Conservation (phyloP, 53 echinoderm and acorn worm genomes). For the Stichopus horrens region DNA sequence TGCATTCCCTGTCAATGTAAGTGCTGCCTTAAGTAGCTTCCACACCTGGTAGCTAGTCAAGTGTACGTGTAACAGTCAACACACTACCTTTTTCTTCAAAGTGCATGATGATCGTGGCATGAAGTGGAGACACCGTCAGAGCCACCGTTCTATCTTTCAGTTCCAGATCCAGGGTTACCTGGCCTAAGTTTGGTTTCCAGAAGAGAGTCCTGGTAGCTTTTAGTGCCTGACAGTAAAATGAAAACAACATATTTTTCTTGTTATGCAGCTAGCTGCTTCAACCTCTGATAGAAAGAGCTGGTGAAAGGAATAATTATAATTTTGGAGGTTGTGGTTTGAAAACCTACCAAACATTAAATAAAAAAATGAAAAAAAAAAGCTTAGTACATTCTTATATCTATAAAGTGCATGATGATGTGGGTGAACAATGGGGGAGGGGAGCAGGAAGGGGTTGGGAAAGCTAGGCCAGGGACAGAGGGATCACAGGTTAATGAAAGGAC, state of each 20-base stretch:
- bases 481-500: too few relatives aligned
- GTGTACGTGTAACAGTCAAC: too few relatives aligned
- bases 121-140: constrained; percentile 88
- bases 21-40: too few relatives aligned
- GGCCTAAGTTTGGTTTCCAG: constrained; percentile 94
- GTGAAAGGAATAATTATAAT: too few relatives aligned
- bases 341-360: background rate
- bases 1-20: too few relatives aligned
- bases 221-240: constrained; percentile 57
- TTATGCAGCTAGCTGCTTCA: background rate
- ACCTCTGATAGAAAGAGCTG: background rate
- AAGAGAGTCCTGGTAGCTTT: constrained; percentile 93
- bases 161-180: constrained; percentile 89
- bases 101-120: constrained; percentile 94
- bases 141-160: constrained; percentile 81
- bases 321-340: too few relatives aligned
- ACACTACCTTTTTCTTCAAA: constrained; percentile 84
- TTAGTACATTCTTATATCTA: too few relatives aligned
- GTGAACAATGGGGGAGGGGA: too few relatives aligned
- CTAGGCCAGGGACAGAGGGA: too few relatives aligned
- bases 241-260: background rate
- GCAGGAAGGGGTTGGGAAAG: too few relatives aligned
- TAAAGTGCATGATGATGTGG: too few relatives aligned
- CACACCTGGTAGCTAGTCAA: too few relatives aligned
- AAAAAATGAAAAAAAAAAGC: background rate